A percentile compares a stretch with the other conserved stretches of the same genome.
These are phyloP conservation scores for Phalacrocorax pelagicus DNA, from an alignment of 2,113 vertebrate genomes.

Conservation along the genomic window DNA sequence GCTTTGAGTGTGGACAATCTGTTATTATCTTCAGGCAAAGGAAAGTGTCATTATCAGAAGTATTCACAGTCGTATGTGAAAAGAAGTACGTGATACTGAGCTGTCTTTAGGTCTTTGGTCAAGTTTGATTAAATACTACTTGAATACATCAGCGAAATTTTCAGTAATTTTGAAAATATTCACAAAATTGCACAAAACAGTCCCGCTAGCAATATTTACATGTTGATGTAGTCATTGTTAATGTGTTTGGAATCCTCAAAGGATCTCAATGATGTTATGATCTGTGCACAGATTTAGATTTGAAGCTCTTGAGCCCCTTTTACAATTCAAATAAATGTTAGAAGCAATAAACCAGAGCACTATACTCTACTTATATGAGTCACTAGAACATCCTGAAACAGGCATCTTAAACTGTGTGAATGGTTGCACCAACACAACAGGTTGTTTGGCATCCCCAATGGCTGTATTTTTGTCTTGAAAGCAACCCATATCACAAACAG, in stretches of 20 bases:
- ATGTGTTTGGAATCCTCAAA: not conserved
- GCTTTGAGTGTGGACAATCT: not conserved
- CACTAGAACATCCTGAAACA: not conserved
- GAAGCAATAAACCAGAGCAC: not conserved
- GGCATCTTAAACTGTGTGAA: not conserved
- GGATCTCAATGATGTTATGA: not conserved
- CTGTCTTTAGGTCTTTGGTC: not conserved
- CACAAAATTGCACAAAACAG: not conserved
- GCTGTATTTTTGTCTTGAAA: not conserved
- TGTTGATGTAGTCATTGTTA: not conserved
- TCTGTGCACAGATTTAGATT: not conserved
- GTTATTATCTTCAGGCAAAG: not conserved
- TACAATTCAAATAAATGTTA: not conserved
- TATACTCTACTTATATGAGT: not conserved
- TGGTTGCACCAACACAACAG: not conserved
- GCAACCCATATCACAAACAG: not conserved
- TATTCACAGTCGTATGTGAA: not conserved
- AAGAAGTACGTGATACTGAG: not conserved
- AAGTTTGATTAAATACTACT: not conserved
- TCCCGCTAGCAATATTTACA: not conserved
- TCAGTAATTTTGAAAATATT: not conserved
- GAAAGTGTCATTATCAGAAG: not conserved
- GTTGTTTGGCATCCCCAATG: not conserved
- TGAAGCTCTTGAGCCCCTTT: not conserved
- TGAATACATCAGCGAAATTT: not conserved